phyloP scores from a whole-genome alignment of 2,888 invertebrate genomes.

The Miltochrista miniata region DNA sequence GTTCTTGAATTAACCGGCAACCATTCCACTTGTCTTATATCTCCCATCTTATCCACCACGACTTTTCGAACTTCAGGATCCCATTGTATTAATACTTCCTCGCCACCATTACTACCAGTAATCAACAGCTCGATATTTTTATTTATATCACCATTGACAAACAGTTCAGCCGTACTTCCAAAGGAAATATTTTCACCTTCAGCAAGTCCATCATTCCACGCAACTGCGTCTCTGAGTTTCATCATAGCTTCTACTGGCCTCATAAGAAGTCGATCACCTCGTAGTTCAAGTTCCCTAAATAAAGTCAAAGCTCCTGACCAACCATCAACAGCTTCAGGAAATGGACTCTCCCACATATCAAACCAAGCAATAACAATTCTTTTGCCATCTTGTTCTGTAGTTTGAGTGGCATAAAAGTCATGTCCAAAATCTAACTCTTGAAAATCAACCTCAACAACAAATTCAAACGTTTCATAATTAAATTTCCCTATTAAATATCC shows the following conservation, averaged over 20 bases:
- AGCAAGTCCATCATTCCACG: slow-evolving; percentile 43
- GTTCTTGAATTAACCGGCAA: slow-evolving; percentile 45
- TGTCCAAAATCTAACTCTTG: slow-evolving; percentile 76
- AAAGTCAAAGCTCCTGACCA: slow-evolving; percentile 77
- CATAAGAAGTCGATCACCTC: slow-evolving; percentile 58
- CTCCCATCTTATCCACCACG: slow-evolving; percentile 59
- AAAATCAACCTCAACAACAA: slow-evolving; percentile 59
- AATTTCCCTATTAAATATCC: slow-evolving; percentile 76
- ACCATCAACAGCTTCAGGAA: slow-evolving; percentile 67
- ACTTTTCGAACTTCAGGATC: slow-evolving; percentile 57
- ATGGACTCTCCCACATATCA: slow-evolving; percentile 69
- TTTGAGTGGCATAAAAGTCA: slow-evolving; percentile 77
- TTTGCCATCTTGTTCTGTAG: slow-evolving; percentile 60
- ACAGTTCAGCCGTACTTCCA: slow-evolving; percentile 62
- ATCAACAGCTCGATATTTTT: slow-evolving; percentile 54
- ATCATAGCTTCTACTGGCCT: slow-evolving; percentile 61
- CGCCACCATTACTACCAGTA: slow-evolving; percentile 60
- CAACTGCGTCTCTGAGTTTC: slow-evolving; percentile 46
- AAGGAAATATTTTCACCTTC: slow-evolving; percentile 43
- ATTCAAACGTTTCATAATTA: slow-evolving; percentile 66
- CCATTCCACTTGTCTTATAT: slow-evolving; percentile 72
- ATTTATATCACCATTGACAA: slow-evolving; percentile 51
- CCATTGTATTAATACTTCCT: slow-evolving; percentile 53
- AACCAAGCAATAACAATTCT: slow-evolving; percentile 73
- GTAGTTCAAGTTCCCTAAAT: slow-evolving; percentile 60